Conservation (phyloP, 2,113 vertebrate species). For the Bolborhynchus lineola region DNA sequence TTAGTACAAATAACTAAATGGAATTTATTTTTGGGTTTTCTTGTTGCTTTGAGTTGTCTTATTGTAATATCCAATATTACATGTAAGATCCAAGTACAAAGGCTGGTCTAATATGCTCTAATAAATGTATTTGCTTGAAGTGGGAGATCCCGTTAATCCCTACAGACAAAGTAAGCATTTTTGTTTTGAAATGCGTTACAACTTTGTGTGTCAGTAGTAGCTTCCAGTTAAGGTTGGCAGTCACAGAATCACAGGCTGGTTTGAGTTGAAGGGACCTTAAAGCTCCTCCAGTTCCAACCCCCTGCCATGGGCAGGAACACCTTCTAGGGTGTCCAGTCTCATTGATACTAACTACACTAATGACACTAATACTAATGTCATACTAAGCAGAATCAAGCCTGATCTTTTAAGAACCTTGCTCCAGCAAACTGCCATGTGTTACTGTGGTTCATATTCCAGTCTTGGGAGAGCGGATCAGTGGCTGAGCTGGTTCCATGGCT, state of each 20-base stretch:
- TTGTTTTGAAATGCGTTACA: not conserved
- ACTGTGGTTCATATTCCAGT: not conserved
- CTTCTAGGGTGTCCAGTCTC: not conserved
- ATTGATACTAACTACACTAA: not conserved
- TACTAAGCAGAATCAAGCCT: not conserved
- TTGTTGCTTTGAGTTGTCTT: not conserved
- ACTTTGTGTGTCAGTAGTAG: not conserved
- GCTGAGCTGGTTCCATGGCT: not conserved
- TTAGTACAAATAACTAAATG: not conserved
- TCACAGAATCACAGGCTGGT: no score
- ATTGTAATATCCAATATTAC: not conserved
- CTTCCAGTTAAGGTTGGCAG: not conserved
- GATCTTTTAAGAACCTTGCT: not conserved
- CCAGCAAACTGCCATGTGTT: not conserved
- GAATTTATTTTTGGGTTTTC: not conserved
- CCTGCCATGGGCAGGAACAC: not conserved
- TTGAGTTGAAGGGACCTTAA: not conserved
- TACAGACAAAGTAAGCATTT: not conserved
- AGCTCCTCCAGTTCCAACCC: not conserved
- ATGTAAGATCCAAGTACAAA: not conserved
- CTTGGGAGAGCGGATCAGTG: not conserved
- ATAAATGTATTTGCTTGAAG: not conserved
- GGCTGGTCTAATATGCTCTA: not conserved
- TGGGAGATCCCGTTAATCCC: not conserved
- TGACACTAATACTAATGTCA: not conserved